phyloP scores from a whole-genome alignment of 2,797 vertebrate species.

The Rousettus madagascariensis region DNA sequence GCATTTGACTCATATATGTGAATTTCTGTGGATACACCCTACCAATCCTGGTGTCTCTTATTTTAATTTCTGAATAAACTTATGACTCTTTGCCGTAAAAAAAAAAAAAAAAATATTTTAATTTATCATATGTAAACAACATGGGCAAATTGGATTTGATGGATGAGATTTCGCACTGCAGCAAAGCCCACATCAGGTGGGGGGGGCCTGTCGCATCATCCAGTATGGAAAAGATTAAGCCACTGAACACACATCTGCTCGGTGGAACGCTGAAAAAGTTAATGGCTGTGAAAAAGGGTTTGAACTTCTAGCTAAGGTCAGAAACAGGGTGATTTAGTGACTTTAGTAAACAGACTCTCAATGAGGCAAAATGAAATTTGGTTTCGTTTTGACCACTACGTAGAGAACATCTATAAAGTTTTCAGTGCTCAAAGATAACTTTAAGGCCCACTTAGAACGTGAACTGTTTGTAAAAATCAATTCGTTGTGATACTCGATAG shows the following conservation, averaged over 20 bases:
- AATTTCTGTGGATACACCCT: background rate
- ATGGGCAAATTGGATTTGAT: background rate
- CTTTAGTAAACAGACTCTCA: constrained; percentile 62
- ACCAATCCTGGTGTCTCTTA: background rate
- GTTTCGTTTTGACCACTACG: constrained; percentile 32
- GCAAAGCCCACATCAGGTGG: background rate
- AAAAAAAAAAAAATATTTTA: background rate
- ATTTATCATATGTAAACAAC: background rate
- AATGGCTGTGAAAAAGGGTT: constrained; percentile 48
- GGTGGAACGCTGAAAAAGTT: background rate
- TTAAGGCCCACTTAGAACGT: background rate
- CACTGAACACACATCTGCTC: constrained; percentile 34
- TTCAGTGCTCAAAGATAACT: background rate
- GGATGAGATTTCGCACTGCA: background rate
- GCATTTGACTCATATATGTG: background rate
- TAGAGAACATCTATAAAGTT: background rate
- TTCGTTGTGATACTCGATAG: background rate
- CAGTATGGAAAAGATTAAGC: constrained; percentile 60
- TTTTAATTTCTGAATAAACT: background rate
- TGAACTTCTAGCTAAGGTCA: constrained; percentile 68
- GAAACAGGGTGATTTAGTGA: constrained; percentile 60
- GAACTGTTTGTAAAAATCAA: background rate
- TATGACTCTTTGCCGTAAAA: background rate
- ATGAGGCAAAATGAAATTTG: constrained; percentile 41
- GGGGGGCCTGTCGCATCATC: background rate